Base-by-base conservation (phyloP, 2,888 invertebrate species). In the Halictus quadricinctus region DNA sequence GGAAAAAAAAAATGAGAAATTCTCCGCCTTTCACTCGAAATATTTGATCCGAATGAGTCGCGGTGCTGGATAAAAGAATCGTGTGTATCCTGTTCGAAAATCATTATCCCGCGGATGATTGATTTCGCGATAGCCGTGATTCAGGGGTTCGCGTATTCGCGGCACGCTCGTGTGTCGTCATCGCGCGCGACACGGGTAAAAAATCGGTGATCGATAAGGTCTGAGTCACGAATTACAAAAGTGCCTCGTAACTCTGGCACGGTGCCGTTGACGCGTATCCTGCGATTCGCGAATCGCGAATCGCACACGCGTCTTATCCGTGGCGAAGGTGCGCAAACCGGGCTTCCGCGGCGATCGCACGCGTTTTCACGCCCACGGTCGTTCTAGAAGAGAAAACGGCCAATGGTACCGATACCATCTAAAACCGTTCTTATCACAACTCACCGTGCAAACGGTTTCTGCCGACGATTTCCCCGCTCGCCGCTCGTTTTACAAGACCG, bases 341-440 rank as follows among this genome's bases (percentile, higher is more conserved):
- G 60, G 60, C 66, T 74, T 69, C 76, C 74, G 72, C 70, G 25
- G 60, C 25, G 25, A 60, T 60, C 58, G n/a, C n/a, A 48, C 74
- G 58, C 74, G 84, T 76, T 75, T 79, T 75, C 76, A 84, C 89
- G 88, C 88, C 89, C 76, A 89, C 89, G 84, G 76, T 77, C 58
- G 25, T 69, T 72, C 83, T 83, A 84, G 79, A 70, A 84, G 77
- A 80, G 84, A 72, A 81, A 81, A 86, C 69, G 50, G 50, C 12
- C 80, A 41, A 48, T 74, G 77, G 81, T 78, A 80, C 83, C 72
- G 72, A 75, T 36, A 18, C 36, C 15, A 66, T 66, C 66, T 36
- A 29, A 36, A 36, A 21, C 25, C 21, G 60, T 72, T 78, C 66
- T 76, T 85, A 83, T 85, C 77, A 69, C 58, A 18, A 73, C 43